Conservation (phyloP, 2,888 invertebrate genomes). For the Eupelmus urozonus region DNA sequence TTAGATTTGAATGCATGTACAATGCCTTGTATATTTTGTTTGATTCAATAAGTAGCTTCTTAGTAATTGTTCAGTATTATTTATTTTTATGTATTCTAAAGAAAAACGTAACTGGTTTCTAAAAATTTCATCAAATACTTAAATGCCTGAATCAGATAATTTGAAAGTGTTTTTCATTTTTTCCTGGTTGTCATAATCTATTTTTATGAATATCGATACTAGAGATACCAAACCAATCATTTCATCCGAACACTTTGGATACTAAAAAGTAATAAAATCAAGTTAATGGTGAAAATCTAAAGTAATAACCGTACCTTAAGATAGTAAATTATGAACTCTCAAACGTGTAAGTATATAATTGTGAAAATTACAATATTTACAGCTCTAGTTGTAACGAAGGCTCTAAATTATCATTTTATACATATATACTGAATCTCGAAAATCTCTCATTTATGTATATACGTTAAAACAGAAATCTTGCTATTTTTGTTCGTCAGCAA, state of each 20-base stretch:
- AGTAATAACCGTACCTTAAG: too few species aligned
- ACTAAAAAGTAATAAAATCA: background rate
- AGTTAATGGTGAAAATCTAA: background rate
- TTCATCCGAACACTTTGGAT: background rate
- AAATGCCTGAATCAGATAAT: too few species aligned
- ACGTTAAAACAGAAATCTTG: too few species aligned
- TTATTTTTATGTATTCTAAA: too few species aligned
- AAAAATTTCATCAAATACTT: too few species aligned
- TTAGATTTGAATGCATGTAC: too few species aligned
- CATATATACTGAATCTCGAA: too few species aligned
- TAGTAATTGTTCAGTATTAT: too few species aligned
- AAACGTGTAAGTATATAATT: slow-evolving; percentile 11
- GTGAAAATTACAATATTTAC: slow-evolving; percentile 43
- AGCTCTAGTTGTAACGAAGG: slow-evolving; percentile 27
- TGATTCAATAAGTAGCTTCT: too few species aligned
- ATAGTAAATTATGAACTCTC: background rate
- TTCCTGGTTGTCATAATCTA: background rate
- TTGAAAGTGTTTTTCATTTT: too few species aligned
- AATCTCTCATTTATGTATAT: too few species aligned
- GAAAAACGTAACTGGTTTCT: background rate
- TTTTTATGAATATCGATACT: background rate
- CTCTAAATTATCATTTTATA: slow-evolving; percentile 25
- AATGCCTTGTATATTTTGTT: background rate
- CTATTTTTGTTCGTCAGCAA: too few species aligned
- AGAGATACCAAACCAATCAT: slow-evolving; percentile 12